Evolutionary conservation across 2,888 invertebrate genomes (phyloP).

Genomic region (Arge pagana): DNA sequence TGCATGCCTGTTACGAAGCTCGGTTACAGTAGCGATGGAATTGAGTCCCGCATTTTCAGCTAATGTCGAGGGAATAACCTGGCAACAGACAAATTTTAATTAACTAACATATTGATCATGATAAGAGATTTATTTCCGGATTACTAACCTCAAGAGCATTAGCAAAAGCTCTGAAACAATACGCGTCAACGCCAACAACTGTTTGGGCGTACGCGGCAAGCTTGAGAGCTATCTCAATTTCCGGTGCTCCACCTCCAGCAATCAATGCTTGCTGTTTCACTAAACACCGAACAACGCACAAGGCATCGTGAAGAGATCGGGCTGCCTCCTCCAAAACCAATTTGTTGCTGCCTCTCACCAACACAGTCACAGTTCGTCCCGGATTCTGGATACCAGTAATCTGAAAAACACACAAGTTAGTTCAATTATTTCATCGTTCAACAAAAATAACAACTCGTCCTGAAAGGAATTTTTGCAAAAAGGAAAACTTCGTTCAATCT

Average conservation of each 20-base stretch:
- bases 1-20: slow-evolving; percentile 92
- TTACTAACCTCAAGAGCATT: slow-evolving; percentile 81
- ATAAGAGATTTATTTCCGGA: not conserved
- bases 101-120: slow-evolving; percentile 2
- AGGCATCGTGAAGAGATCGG: slow-evolving; percentile 81
- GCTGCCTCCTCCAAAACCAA: slow-evolving; percentile 81
- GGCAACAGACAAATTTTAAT: slow-evolving; percentile 13
- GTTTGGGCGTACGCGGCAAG: slow-evolving; percentile 81
- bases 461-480: not conserved
- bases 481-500: not conserved
- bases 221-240: slow-evolving; percentile 89
- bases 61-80: slow-evolving; percentile 85
- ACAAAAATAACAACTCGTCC: not conserved
- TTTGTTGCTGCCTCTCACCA: slow-evolving; percentile 88
- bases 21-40: slow-evolving; percentile 95
- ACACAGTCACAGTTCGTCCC: slow-evolving; percentile 89
- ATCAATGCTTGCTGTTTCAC: slow-evolving; percentile 91
- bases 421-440: no score
- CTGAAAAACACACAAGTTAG: slow-evolving; percentile 57
- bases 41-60: slow-evolving; percentile 93
- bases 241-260: slow-evolving; percentile 97
- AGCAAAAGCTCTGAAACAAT: slow-evolving; percentile 93
- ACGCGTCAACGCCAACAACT: slow-evolving; percentile 89
- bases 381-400: slow-evolving; percentile 85
- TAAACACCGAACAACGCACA: slow-evolving; percentile 92